These are phyloP conservation scores for Manacus vitellinus DNA, from an alignment of 2,113 vertebrate genomes.

Conservation along the genomic window DNA sequence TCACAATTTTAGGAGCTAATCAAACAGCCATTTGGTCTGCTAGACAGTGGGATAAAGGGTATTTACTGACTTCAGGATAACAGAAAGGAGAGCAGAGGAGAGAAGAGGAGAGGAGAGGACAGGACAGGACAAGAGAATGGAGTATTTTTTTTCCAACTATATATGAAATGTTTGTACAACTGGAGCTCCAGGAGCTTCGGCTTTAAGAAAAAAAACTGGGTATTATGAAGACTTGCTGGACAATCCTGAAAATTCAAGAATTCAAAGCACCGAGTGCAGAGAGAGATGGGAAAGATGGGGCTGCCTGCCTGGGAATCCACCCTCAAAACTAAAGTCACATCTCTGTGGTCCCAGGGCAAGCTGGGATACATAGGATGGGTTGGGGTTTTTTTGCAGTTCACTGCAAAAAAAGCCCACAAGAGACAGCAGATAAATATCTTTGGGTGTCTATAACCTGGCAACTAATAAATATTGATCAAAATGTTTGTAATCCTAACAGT, in stretches of 20 bases:
- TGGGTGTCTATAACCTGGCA: not conserved
- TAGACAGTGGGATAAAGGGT: not conserved
- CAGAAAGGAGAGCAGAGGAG: no score
- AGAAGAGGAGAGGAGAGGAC: accelerated
- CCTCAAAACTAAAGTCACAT: not conserved
- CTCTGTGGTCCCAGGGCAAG: not conserved
- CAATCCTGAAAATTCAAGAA: not conserved
- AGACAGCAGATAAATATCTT: not conserved
- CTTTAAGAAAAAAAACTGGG: not conserved
- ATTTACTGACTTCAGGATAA: not conserved
- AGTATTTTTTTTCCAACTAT: not conserved
- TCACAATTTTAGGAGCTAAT: not conserved
- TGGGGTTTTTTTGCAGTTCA: not conserved
- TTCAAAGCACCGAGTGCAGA: not conserved
- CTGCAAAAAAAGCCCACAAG: not conserved
- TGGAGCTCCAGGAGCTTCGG: not conserved
- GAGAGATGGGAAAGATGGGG: not conserved
- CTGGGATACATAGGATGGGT: not conserved
- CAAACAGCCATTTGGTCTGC: not conserved
- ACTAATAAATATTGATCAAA: not conserved
- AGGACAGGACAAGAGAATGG: not conserved
- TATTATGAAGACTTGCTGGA: not conserved
- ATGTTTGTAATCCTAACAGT: not conserved
- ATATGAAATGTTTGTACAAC: not conserved
- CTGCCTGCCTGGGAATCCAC: not conserved